Conservation (phyloP, 2,797 vertebrate genomes). For the Gambusia yucatana region DNA sequence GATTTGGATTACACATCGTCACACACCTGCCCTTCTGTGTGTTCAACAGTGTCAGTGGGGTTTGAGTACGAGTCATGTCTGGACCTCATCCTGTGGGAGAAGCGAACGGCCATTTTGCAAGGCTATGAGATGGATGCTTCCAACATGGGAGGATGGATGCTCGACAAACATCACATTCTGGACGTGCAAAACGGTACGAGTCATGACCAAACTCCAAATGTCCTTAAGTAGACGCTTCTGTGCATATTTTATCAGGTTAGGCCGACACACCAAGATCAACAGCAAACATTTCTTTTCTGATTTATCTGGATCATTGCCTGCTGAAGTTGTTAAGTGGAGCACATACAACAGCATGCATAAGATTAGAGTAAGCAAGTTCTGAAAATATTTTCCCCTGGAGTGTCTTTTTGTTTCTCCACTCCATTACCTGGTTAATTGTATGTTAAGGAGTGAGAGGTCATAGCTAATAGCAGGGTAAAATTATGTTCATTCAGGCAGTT, state of each 20-base stretch:
- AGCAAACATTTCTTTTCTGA: background rate
- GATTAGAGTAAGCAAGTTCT: background rate
- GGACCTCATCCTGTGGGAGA: constrained; percentile 97
- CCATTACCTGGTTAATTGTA: constrained; percentile 34
- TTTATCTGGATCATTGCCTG: background rate
- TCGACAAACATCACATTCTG: constrained; percentile 95
- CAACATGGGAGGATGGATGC: constrained; percentile 95
- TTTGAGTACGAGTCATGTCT: constrained; percentile 98
- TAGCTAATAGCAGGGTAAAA: constrained; percentile 43
- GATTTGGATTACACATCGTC: background rate
- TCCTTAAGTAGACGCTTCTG: background rate
- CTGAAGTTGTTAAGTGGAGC: background rate
- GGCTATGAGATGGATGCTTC: constrained; percentile 96
- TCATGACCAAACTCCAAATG: background rate
- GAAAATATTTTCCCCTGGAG: constrained; percentile 1
- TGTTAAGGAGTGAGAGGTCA: constrained; percentile 18
- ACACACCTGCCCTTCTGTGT: constrained; percentile 15
- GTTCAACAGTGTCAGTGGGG: constrained; percentile 91
- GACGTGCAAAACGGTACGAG: constrained; percentile 92
- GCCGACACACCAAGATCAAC: background rate
- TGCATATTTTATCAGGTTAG: background rate
- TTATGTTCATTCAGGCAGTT: constrained; percentile 37
- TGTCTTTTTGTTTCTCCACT: background rate
- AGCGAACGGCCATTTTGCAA: constrained; percentile 91
- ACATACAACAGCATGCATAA: background rate